phyloP scores from a whole-genome alignment of 2,113 vertebrate species.

The Rhinolophus sinicus region DNA sequence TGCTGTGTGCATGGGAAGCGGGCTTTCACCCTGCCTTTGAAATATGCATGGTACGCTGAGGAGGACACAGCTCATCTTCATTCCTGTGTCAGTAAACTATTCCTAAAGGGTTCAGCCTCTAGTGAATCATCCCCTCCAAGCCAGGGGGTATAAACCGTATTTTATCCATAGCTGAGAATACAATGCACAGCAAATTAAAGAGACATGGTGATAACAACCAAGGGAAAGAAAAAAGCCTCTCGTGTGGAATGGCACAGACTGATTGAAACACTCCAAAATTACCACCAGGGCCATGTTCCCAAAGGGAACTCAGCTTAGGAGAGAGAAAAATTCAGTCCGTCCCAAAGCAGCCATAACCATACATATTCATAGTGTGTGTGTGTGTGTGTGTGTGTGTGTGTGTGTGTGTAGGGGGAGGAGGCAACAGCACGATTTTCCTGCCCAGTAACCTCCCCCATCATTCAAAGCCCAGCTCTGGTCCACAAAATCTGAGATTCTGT shows the following conservation, averaged over 20 bases:
- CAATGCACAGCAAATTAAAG: background rate
- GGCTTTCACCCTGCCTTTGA: background rate
- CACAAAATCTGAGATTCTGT: background rate
- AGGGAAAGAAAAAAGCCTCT: background rate
- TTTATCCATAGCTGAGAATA: slow-evolving; percentile 47
- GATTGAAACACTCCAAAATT: background rate
- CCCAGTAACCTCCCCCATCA: background rate
- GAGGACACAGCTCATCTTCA: background rate
- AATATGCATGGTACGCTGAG: background rate
- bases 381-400: background rate
- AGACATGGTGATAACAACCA: background rate
- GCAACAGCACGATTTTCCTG: background rate
- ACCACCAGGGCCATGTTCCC: background rate
- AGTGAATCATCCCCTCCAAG: background rate
- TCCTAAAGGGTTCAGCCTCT: slow-evolving; percentile 19
- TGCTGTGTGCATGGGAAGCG: background rate
- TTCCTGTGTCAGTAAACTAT: slow-evolving; percentile 10
- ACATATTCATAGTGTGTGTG: background rate
- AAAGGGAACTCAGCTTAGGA: background rate
- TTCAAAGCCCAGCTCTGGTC: background rate
- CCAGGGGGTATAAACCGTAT: slow-evolving; percentile 22
- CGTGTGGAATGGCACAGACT: background rate
- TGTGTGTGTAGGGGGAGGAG: background rate
- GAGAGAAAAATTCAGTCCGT: background rate
- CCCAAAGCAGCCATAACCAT: background rate